phyloP scores from a whole-genome alignment of 2,888 invertebrate genomes.

The Alentia gelatinosa region DNA sequence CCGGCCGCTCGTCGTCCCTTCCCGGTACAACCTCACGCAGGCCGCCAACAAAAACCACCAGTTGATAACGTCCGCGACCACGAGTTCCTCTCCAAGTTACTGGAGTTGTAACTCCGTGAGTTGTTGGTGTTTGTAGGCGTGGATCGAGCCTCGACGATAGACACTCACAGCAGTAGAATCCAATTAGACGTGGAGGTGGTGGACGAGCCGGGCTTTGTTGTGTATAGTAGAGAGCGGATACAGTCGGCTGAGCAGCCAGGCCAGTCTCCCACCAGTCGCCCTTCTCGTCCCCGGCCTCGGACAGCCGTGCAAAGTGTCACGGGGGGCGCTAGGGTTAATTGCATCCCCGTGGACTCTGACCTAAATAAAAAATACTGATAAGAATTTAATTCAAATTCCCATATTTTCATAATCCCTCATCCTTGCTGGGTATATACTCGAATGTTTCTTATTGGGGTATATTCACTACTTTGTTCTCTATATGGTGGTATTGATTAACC shows the following conservation, averaged over 20 bases:
- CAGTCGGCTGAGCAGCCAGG: slow-evolving; percentile 11
- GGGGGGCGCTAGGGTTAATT: background rate
- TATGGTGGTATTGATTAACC: background rate
- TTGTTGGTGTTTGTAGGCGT: too few relatives aligned
- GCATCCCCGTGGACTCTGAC: background rate
- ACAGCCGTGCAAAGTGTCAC: background rate
- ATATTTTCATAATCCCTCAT: too few relatives aligned
- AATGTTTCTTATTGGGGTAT: background rate
- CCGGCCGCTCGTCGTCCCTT: background rate
- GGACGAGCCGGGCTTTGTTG: background rate
- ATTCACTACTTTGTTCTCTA: background rate
- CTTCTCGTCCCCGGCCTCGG: background rate
- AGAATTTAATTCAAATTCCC: too few relatives aligned
- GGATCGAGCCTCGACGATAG: background rate
- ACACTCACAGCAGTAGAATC: background rate
- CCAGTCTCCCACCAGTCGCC: background rate
- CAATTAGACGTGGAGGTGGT: background rate
- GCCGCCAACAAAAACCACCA: background rate
- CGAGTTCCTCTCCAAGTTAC: background rate
- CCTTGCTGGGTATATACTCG: too few relatives aligned
- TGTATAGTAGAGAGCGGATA: background rate
- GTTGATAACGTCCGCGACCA: background rate
- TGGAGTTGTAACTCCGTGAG: background rate
- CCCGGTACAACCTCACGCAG: background rate
- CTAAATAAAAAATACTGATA: background rate